Evolutionary conservation across 2,797 vertebrate species (phyloP).

Genomic region (Sebastes vulpes): DNA sequence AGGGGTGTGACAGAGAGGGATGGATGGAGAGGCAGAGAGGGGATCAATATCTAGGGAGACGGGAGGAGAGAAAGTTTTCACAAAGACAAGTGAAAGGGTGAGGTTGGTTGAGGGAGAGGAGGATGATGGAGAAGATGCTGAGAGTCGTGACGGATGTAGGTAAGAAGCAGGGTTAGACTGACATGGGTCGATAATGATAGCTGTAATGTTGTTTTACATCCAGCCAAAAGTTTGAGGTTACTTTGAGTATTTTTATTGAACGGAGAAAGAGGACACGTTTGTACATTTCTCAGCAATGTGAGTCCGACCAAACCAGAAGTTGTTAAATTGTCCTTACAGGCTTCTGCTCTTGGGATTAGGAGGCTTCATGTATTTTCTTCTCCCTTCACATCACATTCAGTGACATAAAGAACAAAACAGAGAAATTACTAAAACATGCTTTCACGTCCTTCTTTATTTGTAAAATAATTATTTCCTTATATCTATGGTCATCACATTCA

Average conservation of each 20-base stretch:
- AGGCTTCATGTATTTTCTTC: background rate
- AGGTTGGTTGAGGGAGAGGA: slow-evolving; percentile 8
- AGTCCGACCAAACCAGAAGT: too few relatives aligned
- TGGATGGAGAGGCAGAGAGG: slow-evolving; percentile 77
- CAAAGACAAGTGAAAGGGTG: slow-evolving; percentile 35
- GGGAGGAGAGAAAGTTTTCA: slow-evolving; percentile 86
- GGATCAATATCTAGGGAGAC: slow-evolving; percentile 87
- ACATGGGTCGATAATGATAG: slow-evolving; percentile 3
- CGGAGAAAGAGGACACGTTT: background rate
- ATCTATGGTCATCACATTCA: background rate
- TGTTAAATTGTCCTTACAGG: too few relatives aligned
- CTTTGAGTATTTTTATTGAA: background rate
- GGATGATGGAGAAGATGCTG: slow-evolving; percentile 7
- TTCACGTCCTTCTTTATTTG: background rate
- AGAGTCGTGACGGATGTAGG: slow-evolving; percentile 10
- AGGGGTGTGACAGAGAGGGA: slow-evolving; percentile 72
- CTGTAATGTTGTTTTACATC: background rate
- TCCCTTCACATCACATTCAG: background rate
- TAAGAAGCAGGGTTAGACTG: background rate
- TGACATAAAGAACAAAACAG: background rate
- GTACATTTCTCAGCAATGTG: background rate
- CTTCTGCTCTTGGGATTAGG: background rate
- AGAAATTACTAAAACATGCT: background rate
- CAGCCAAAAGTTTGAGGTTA: background rate
- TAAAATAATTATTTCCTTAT: background rate